Percentiles rank a stretch among this genome's conserved stretches.
phyloP scores from a whole-genome alignment of 2,888 invertebrate genomes.

The Pachydiplax longipennis region DNA sequence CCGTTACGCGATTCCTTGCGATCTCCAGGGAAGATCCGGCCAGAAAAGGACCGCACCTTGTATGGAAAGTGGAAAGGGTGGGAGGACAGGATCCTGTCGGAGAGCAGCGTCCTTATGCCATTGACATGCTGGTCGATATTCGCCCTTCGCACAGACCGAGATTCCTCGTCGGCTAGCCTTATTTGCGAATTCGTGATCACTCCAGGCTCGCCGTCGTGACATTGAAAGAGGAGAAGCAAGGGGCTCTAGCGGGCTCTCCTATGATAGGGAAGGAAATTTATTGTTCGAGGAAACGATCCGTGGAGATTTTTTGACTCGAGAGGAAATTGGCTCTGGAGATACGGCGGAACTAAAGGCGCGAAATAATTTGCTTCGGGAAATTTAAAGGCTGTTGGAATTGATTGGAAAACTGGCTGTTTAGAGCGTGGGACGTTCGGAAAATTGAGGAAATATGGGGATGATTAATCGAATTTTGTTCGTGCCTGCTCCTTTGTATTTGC shows the following conservation, averaged over 20 bases:
- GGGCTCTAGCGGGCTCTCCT: background rate
- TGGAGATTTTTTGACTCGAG: background rate
- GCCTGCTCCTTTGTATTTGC: too few species aligned
- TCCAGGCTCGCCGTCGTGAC: background rate
- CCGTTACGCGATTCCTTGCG: constrained; percentile 1
- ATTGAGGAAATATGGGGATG: too few species aligned
- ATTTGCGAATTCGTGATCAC: background rate
- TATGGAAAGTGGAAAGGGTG: background rate
- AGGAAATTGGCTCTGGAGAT: background rate
- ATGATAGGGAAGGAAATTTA: background rate
- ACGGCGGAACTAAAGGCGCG: too few species aligned
- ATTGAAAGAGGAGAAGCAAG: too few species aligned
- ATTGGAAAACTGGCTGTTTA: too few species aligned
- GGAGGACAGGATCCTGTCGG: background rate
- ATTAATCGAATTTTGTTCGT: too few species aligned
- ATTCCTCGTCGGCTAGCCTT: background rate
- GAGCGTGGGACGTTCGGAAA: too few species aligned
- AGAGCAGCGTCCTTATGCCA: background rate
- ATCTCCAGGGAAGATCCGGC: background rate
- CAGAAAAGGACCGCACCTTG: background rate
- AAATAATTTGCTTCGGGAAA: too few species aligned
- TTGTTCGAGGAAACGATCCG: background rate
- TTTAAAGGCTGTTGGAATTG: too few species aligned
- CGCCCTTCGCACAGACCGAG: background rate
- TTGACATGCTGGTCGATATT: background rate